These are phyloP conservation scores for Oncopodura yosiiana DNA, from an alignment of 1,140 invertebrate genomes.

Conservation along the genomic window DNA sequence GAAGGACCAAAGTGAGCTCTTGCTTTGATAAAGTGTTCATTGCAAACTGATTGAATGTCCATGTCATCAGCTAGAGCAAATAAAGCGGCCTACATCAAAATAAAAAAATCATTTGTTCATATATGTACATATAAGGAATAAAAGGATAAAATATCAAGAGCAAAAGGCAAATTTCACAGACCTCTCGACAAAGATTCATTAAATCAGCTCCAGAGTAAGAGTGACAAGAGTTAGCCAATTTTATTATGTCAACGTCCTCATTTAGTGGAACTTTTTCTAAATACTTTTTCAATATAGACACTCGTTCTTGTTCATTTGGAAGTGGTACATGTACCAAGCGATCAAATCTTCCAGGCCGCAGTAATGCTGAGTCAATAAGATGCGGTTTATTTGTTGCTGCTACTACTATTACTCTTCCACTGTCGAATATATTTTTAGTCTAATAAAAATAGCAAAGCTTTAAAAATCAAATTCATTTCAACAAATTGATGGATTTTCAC, in stretches of 20 bases:
- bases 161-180: slow-evolving; percentile 32
- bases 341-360: slow-evolving; percentile 66
- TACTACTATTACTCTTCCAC: slow-evolving; percentile 52
- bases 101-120: background rate
- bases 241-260: slow-evolving; percentile 48
- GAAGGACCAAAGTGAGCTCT: slow-evolving; percentile 9
- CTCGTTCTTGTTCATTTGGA: slow-evolving; percentile 51
- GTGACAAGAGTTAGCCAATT: slow-evolving; percentile 51
- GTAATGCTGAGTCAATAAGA: slow-evolving; percentile 62
- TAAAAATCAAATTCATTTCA: too few relatives aligned
- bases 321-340: slow-evolving; percentile 63
- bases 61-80: slow-evolving; percentile 28
- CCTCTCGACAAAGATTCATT: slow-evolving; percentile 58
- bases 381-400: slow-evolving; percentile 69
- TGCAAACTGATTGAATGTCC: slow-evolving; percentile 15
- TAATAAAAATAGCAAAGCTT: too few relatives aligned
- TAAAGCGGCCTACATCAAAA: slow-evolving; percentile 24
- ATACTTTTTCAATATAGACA: slow-evolving; percentile 52
- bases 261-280: slow-evolving; percentile 52
- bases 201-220: slow-evolving; percentile 70
- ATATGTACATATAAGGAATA: background rate
- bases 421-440: too few relatives aligned
- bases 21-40: slow-evolving; percentile 16
- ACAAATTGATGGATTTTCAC: too few relatives aligned
- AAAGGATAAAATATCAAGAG: background rate